These are phyloP conservation scores for Muschampia staudingeri DNA, from an alignment of 2,888 invertebrate species.

Conservation along the genomic window DNA sequence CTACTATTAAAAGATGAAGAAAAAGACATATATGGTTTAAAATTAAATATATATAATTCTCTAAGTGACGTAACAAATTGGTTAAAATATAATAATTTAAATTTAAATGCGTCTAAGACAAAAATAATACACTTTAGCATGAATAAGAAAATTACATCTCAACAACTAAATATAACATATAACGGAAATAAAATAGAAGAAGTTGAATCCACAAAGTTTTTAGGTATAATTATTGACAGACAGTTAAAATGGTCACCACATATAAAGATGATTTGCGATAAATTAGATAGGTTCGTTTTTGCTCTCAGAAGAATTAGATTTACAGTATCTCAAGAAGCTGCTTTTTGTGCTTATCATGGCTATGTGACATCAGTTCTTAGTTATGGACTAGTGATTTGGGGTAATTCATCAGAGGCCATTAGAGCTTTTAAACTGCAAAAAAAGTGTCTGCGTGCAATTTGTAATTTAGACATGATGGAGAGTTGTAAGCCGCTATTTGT, in stretches of 20 bases:
- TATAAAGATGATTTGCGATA: constrained; percentile 20
- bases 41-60: constrained; percentile 4
- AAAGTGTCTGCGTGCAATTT: constrained; percentile 15
- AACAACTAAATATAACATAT: constrained; percentile 22
- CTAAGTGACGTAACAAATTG: constrained; percentile 6
- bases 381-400: constrained; percentile 41
- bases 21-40: not conserved
- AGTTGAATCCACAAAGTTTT: not conserved
- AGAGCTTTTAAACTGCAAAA: not conserved
- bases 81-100: constrained; percentile 31
- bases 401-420: constrained; percentile 26
- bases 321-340: constrained; percentile 29
- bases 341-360: constrained; percentile 29
- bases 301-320: constrained; percentile 25
- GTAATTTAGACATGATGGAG: not conserved
- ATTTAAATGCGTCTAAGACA: constrained; percentile 20
- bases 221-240: constrained; percentile 22
- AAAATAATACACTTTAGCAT: constrained; percentile 23
- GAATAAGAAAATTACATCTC: not conserved
- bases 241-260: constrained; percentile 21
- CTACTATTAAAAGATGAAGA: not conserved
- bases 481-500: constrained; percentile 19
- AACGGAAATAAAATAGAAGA: constrained; percentile 10
- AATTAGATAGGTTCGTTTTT: constrained; percentile 17
- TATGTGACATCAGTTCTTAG: constrained; percentile 30